Conservation (phyloP, 1,140 invertebrate genomes). For the Tribolium castaneum region DNA sequence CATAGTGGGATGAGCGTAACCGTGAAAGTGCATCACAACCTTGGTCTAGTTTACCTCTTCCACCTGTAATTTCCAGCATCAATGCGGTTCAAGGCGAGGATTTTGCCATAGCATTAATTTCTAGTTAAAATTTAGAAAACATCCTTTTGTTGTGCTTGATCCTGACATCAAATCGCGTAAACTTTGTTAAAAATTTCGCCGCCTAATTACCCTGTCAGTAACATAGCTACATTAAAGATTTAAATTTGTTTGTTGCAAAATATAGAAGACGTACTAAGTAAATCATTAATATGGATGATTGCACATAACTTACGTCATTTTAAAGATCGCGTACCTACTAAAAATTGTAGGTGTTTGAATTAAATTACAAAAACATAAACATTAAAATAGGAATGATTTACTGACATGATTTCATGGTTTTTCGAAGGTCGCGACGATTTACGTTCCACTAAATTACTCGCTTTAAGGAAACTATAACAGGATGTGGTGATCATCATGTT, state of each 20-base stretch:
- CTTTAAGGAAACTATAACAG: conserved; percentile 32
- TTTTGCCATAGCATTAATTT: conserved; percentile 7
- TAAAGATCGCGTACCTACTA: conserved; percentile 31
- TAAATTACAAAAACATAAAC: conserved; percentile 28
- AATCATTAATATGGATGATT: conserved; percentile 36
- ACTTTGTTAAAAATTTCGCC: neutral
- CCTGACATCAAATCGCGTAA: neutral
- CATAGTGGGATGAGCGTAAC: conserved; percentile 6
- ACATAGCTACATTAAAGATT: neutral
- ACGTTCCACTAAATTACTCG: conserved; percentile 30
- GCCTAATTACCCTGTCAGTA: conserved; percentile 26
- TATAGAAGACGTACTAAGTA: conserved; percentile 27
- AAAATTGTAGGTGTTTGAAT: conserved; percentile 41
- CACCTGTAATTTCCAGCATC: conserved; percentile 17
- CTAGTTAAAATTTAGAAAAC: neutral
- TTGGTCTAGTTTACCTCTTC: conserved; percentile 35
- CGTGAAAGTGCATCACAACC: conserved; percentile 36
- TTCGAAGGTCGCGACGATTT: conserved; percentile 31
- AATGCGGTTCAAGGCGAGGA: conserved; percentile 6
- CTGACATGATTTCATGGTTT: conserved; percentile 35
- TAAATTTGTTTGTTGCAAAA: conserved; percentile 31
- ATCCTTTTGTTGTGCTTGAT: conserved; percentile 5
- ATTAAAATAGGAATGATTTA: conserved; percentile 37
- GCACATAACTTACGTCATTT: conserved; percentile 38
- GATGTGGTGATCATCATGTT: conserved; percentile 9